Evolutionary conservation across 2,113 vertebrate species (phyloP), one percentile per base, ranked within the genome.

Genomic region (Hippocampus guttulatus): DNA sequence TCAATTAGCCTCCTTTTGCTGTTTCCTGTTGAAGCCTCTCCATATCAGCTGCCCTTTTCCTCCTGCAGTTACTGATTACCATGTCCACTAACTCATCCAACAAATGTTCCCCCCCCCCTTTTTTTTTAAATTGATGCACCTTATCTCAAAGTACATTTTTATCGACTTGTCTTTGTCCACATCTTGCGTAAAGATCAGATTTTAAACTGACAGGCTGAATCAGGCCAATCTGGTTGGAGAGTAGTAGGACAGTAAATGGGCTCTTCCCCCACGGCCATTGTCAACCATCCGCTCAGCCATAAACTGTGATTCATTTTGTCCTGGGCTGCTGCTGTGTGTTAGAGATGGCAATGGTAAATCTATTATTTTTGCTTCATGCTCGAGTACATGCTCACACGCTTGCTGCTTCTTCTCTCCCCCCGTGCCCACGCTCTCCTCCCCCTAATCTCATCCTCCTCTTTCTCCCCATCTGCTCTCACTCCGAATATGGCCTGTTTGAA

Each of bases 1-100:
- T 83, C 74, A 77, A 78, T 89, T 79, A 84, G 54, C 65, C 0
- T 10, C 69, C 52, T 45, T 79, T 83, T 86, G 74, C 77, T 75
- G 67, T 73, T 64, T 76, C 69, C 62, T 68, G 64, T 45, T 47
- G 52, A 66, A 73, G 61, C 70, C 64, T 70, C 21, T 45, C 75
- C 68, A 78, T 49, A 73, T 68, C 73, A 70, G 75, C 76, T 83
- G 78, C 68, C 85, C 70, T 76, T 67, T 78, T 74, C 62, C 63
- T 69, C 65, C 7, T 63, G 7, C 38, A 16, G 15, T 12, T 6
- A 16, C 40, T 25, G 11, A 45, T 43, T 11, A 14, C n/a, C 6
- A 47, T 43, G 41, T 25, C n/a, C 41, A 25, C n/a, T n/a, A 38
- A 47, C 25, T 62, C 38, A 65, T 12, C 58, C 41, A 47, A 5